Base-by-base conservation (phyloP, 2,888 invertebrate genomes). In the Adelphocoris suturalis region DNA sequence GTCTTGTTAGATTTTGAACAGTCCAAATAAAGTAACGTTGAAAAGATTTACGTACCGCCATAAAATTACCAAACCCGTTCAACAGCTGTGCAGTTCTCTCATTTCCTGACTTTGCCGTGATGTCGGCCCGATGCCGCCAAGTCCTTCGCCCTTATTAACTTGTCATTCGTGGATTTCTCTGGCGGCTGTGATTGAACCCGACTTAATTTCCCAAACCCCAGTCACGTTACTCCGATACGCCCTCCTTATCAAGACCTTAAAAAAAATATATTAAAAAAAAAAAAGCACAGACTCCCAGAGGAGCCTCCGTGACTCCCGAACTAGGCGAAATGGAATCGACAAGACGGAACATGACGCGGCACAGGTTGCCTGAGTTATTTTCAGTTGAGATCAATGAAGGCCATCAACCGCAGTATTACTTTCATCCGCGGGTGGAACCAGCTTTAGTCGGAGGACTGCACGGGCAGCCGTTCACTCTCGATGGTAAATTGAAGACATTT, bases 321-420 rank as follows among this genome's bases (percentile, higher is more conserved):
- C 27, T 68, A 12, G 23, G 19, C 68, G 23, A 23, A 68, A 12
- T 68, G 68, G 68, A 68, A 23, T 68, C 68, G 68, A 68, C 68
- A 68, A 68, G 23, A 68, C 23, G 68, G 23, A 19, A 68, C 68
- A 68, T 68, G 68, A 68, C 68, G 68, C 68, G 23, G 68, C 23
- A 82, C 47, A 55, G 52, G 80, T 80, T 46, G n/a, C 48, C 82
- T 19, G 48, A 55, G 82, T 82, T 82, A 82, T 82, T 82, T 82
- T 82, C 47, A 55, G 82, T 82, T 27, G 52, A 82, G 82, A 82
- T 82, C 82, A 82, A 82, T 82, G 82, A 52, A 82, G 82, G 82
- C 82, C 52, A 82, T 52, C 82, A 82, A 82, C 82, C 82, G 82
- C 82, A 82, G 82, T 82, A 82, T 82, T 82, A 82, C 82, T 82